Evolutionary conservation across 2,797 vertebrate species (phyloP), one percentile per base, ranked within the genome.

Genomic region (Sphaeramia orbicularis): DNA sequence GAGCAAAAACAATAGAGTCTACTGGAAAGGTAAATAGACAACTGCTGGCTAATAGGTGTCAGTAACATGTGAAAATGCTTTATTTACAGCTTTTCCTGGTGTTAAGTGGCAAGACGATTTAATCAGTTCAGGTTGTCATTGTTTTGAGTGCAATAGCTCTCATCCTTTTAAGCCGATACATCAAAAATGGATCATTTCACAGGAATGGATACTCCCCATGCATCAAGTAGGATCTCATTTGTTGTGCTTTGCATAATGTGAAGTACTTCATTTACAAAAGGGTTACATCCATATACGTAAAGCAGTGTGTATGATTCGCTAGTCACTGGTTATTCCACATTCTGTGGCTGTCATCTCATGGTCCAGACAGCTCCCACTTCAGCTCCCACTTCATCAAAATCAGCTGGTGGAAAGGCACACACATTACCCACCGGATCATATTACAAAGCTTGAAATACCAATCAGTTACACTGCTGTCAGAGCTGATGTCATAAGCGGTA

Each of bases 311-410:
- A 54, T 74, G 27, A 48, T 40, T 58, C 2, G 36, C 71, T 68
- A 78, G 81, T 86, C 81, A 79, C 35, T 55, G 49, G 64, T 75
- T 72, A 27, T 60, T 85, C 58, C 48, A 56, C 64, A 85, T 86
- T 87, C 80, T 86, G 89, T 89, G 91, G 90, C 94, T 93, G 94
- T 94, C 91, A 90, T 93, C 92, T 65, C 75, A 83, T 89, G 89
- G 91, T 92, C 87, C 93, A 91, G 93, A 93, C 93, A 94, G 93
- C 93, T 95, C 92, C 89, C 93, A 95, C 94, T 96, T 96, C 90
- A 96, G 93, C 93, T 95, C 92, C 89, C 93, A 95, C 94, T 96
- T 96, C 91, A 96, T 97, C 95, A 96, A 96, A 95, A 95, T 95
- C 94, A 95, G 92, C 95, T 93, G 93, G 92, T 93, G 92, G 91